phyloP scores from a whole-genome alignment of 2,888 invertebrate species.

The Thalpophila matura region DNA sequence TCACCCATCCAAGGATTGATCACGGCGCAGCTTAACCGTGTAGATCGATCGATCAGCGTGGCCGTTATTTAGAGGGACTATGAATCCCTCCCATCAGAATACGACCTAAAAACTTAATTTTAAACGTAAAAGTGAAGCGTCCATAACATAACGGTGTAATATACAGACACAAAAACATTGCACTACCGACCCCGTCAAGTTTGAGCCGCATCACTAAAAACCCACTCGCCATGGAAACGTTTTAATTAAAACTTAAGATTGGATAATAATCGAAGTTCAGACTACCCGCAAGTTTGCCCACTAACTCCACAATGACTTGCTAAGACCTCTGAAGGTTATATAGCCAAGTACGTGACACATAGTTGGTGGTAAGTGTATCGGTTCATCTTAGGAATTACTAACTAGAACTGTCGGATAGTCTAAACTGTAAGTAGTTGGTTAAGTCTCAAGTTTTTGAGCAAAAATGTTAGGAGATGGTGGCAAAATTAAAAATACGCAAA shows the following conservation, averaged over 20 bases:
- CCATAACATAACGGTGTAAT: neutral
- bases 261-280: slow-evolving; percentile 53
- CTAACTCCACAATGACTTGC: slow-evolving; percentile 46
- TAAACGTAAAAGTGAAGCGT: no score
- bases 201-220: slow-evolving; percentile 30
- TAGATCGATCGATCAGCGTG: no score
- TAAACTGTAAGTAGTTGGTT: slow-evolving; percentile 21
- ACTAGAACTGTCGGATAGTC: slow-evolving; percentile 17
- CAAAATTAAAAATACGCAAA: no score
- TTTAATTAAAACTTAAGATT: slow-evolving; percentile 60
- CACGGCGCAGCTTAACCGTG: no score
- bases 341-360: slow-evolving; percentile 36
- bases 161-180: neutral
- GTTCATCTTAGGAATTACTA: slow-evolving; percentile 11
- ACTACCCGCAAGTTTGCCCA: slow-evolving; percentile 35
- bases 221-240: slow-evolving; percentile 15
- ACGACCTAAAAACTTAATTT: no score
- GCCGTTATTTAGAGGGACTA: no score
- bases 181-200: neutral
- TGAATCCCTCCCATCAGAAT: no score
- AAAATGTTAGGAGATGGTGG: no score
- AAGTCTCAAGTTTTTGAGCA: neutral
- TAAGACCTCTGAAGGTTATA: slow-evolving; percentile 16
- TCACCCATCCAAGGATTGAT: no score
- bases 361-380: slow-evolving; percentile 30